Evolutionary conservation across 2,797 vertebrate genomes (phyloP).

Genomic region (Gambusia yucatana): DNA sequence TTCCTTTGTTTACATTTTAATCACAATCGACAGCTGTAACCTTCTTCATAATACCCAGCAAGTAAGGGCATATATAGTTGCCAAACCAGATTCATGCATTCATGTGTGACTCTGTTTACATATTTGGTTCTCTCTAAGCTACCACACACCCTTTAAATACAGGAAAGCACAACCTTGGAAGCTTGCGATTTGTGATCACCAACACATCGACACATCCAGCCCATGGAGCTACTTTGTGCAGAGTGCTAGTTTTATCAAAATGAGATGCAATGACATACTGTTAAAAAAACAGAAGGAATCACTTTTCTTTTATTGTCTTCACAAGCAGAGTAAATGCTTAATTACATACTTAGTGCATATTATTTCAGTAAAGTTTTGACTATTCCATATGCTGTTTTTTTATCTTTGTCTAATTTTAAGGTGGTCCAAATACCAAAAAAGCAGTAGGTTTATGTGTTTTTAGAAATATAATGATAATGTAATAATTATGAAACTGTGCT

Average conservation of each 20-base stretch:
- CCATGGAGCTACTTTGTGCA: background rate
- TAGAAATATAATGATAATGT: background rate
- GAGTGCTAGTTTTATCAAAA: background rate
- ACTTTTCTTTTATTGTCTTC: background rate
- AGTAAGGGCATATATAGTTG: slow-evolving; percentile 82
- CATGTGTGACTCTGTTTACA: slow-evolving; percentile 77
- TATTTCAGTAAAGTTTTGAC: background rate
- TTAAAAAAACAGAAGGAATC: background rate
- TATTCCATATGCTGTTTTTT: background rate
- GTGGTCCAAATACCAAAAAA: background rate
- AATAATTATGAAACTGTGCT: background rate
- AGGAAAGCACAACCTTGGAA: slow-evolving; percentile 55
- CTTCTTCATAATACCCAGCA: slow-evolving; percentile 79
- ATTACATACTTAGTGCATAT: background rate
- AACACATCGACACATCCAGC: slow-evolving; percentile 9
- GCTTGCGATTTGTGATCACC: slow-evolving; percentile 42
- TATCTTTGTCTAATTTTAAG: background rate
- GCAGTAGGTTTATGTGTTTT: background rate
- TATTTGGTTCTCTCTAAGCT: slow-evolving; percentile 64
- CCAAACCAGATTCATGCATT: slow-evolving; percentile 81
- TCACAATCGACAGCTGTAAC: slow-evolving; percentile 84
- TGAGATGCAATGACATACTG: background rate
- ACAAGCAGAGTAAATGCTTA: background rate
- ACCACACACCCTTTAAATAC: slow-evolving; percentile 64
- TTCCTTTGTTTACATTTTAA: slow-evolving; percentile 82